Base-by-base conservation (phyloP, 2,888 invertebrate genomes). In the Drosophila neotestacea region DNA sequence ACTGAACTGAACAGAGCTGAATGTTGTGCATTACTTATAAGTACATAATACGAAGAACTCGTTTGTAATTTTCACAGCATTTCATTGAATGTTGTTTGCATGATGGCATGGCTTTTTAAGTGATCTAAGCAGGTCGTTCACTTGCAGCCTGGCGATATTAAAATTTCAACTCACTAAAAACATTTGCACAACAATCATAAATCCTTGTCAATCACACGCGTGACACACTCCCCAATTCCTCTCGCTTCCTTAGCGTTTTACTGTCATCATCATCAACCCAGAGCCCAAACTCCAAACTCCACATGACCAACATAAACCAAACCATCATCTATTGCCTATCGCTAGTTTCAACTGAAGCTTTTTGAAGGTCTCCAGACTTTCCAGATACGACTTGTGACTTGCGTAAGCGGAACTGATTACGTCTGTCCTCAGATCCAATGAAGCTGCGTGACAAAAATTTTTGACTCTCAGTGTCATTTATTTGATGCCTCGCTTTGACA, bases 151-250 rank as follows among this genome's bases (percentile, higher is more conserved):
- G 56, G 52, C 59, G 54, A 81, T 76, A 80, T 80, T 72, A 88
- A 84, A 84, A 86, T 74, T 85, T 86, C 46, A 84, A 76, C 83
- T 73, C 66, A 55, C 71, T 79, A n/a, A 68, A 77, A 76, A 80
- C 72, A 79, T 81, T 87, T 76, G 65, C 71, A 66, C 76, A 80
- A 84, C 85, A 87, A 87, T 82, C 79, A 91, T 90, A 90, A 90
- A 90, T 90, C 89, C 80, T 73, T 83, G 89, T 90, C 90, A 89
- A 89, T 89, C 85, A 85, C 90, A 89, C 80, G 88, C 90, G 90
- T 79, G 78, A 51, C 77, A 77, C 77, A 65, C 47, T 70, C 77
- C 61, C 73, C 73, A 70, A 54, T 38, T 60, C 22, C 67, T 36
- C 56, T 41, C 55, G 38, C 48, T 28, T 13, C 30, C 56, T 6